Evolutionary conservation across 1,140 invertebrate genomes (phyloP).

Genomic region (Bacillus rossius): DNA sequence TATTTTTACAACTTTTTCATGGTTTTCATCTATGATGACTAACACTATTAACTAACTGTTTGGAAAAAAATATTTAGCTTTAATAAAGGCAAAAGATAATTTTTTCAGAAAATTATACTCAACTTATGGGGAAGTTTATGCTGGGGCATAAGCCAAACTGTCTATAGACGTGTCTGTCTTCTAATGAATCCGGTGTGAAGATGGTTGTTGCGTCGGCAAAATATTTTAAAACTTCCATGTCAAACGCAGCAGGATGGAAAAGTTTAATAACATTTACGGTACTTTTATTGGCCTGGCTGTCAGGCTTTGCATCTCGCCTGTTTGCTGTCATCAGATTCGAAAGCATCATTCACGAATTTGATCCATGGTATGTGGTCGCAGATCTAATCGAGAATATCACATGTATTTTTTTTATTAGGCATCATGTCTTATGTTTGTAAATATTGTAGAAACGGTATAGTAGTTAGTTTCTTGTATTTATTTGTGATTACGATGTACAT

Average conservation of each 20-base stretch:
- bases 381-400: neutral
- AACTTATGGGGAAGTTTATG: no score
- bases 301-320: slow-evolving; percentile 93
- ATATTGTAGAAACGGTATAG: no score
- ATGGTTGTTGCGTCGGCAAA: neutral
- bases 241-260: slow-evolving; percentile 35
- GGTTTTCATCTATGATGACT: no score
- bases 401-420: no score
- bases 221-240: slow-evolving; percentile 13
- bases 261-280: slow-evolving; percentile 90
- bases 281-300: slow-evolving; percentile 90
- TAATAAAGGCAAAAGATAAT: no score
- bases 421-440: no score
- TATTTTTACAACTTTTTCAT: no score
- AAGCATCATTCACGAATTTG: slow-evolving; percentile 99
- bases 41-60: no score
- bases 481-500: no score
- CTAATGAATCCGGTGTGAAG: neutral
- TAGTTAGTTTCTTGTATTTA: no score
- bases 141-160: neutral
- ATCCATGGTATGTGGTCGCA: slow-evolving; percentile 83
- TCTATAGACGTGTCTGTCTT: slow-evolving; percentile 9
- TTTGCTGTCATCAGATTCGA: slow-evolving; percentile 99
- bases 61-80: no score
- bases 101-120: no score